Base-by-base conservation (phyloP, 2,797 vertebrate genomes). In the Artibeus jamaicensis region DNA sequence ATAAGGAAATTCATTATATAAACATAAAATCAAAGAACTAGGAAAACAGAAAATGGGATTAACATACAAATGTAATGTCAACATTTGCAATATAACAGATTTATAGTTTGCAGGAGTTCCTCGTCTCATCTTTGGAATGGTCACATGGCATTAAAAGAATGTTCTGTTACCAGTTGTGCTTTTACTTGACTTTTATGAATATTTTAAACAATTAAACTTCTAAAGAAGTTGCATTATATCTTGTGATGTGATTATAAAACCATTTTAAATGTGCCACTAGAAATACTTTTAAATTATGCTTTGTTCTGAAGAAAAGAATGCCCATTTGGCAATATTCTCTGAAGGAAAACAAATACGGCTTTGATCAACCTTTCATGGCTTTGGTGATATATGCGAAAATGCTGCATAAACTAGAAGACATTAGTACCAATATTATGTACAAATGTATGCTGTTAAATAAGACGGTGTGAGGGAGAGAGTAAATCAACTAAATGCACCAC, bases 181-280 rank as follows among this genome's bases (percentile, higher is more conserved):
- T 86, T 74, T 21, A 37, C 7, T 85, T 87, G 37, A 39, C 68
- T 92, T 91, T 91, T 76, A 76, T 9, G 44, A 81, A 53, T 77
- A 65, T 26, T 53, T 77, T 73, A 81, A 96, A 53, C 32, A 79
- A 46, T 39, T 93, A 96, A 48, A 48, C 90, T 92, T 94, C 86
- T 73, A 65, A 67, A 76, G 89, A 78, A 86, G 46, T 86, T 62
- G 32, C 2, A 78, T 76, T 48, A 15, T 19, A 70, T 73, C 29
- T 90, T 65, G 4, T 12, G 14, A 77, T 73, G 15, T 32, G 15
- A 15, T 95, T 82, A 34, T 67, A 93, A 89, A 86, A 50, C 5
- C 5, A 76, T 81, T 94, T 86, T 77, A 84, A 96, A 77, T 50
- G 3, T 55, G 29, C 16, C 44, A 34, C 19, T 26, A 71, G n/a